Conservation (phyloP, 2,797 vertebrate genomes). For the Tiaroga cobitis region DNA sequence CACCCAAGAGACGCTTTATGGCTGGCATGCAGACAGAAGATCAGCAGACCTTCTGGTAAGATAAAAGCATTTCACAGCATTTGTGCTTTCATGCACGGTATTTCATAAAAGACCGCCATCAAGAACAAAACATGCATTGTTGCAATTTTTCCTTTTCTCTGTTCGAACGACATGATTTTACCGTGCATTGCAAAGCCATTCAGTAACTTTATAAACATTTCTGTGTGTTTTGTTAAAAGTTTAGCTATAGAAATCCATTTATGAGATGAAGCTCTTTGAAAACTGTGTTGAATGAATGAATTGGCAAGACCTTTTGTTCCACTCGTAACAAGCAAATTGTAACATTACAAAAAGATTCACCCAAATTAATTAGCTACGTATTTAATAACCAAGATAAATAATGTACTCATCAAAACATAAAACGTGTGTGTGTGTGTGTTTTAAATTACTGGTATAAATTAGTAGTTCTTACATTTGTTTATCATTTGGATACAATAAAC, state of each 20-base stretch:
- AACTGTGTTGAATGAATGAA: neutral
- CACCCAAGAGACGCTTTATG: neutral
- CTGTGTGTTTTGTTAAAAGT: neutral
- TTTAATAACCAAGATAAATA: neutral
- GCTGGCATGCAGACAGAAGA: neutral
- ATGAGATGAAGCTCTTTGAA: neutral
- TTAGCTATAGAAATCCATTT: neutral
- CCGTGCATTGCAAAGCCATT: neutral
- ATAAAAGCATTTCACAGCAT: neutral
- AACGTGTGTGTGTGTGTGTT: neutral
- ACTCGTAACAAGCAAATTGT: neutral
- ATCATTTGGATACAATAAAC: neutral
- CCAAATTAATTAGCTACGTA: neutral
- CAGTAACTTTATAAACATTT: conserved; percentile 47
- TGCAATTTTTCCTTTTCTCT: neutral
- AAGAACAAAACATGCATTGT: neutral
- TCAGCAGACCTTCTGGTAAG: neutral
- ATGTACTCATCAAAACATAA: neutral
- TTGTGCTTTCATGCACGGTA: neutral
- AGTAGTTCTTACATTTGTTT: neutral
- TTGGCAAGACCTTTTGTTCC: neutral
- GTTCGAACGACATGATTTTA: neutral
- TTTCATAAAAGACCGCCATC: conserved; percentile 8
- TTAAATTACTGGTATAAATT: neutral
- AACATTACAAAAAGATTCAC: neutral